Evolutionary conservation across 2,797 vertebrate genomes (phyloP).

Genomic region (Tangara arthus): DNA sequence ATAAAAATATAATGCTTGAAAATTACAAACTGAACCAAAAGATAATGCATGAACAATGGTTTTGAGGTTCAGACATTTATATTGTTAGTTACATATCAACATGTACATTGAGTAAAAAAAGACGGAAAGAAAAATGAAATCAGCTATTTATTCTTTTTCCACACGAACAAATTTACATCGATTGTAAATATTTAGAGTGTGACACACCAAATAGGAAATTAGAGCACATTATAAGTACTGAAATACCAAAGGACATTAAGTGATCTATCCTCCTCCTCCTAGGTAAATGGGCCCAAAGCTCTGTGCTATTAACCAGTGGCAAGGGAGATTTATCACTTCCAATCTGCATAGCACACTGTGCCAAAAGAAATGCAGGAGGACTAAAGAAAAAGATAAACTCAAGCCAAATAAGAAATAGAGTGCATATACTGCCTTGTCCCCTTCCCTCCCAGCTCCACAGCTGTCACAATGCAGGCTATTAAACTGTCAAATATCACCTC

Average conservation of each 20-base stretch:
- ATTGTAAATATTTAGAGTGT: not conserved
- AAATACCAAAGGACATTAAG: not conserved
- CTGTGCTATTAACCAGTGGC: not conserved
- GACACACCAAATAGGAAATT: not conserved
- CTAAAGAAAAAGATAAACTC: not conserved
- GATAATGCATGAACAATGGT: not conserved
- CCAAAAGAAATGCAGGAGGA: not conserved
- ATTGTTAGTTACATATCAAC: not conserved
- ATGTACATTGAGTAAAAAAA: not conserved
- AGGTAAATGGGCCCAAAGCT: not conserved
- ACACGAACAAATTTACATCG: not conserved
- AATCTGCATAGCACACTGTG: not conserved
- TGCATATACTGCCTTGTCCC: not conserved
- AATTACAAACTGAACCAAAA: not conserved
- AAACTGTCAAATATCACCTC: not conserved
- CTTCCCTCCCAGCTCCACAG: not conserved
- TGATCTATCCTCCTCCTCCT: not conserved
- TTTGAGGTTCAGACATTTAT: not conserved
- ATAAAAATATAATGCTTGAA: not conserved
- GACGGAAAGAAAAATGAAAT: not conserved
- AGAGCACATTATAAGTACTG: not conserved
- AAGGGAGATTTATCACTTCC: not conserved
- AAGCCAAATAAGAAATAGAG: not conserved
- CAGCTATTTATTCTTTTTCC: not conserved
- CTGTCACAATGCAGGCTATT: not conserved